A percentile compares a stretch with the other conserved stretches of the same genome.
These are phyloP conservation scores for Chelonoidis abingdonii DNA, from an alignment of 2,113 vertebrate species.

Conservation along the genomic window DNA sequence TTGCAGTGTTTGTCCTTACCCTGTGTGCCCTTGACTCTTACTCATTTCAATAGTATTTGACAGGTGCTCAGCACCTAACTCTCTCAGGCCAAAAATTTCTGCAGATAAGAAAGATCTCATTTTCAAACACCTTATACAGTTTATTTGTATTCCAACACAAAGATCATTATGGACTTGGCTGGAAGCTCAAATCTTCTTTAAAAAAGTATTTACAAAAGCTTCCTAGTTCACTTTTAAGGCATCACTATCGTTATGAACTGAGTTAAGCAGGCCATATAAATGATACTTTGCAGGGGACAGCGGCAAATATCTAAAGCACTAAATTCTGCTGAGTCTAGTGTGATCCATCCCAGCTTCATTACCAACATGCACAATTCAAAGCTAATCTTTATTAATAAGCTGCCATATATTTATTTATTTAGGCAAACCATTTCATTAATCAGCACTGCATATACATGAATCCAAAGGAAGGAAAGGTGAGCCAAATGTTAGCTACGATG, in stretches of 20 bases:
- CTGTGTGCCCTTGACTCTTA: rapidly evolving
- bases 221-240: neutral
- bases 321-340: neutral
- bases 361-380: neutral
- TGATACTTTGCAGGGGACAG: neutral
- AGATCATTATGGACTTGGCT: neutral
- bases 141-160: neutral
- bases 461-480: neutral
- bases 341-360: neutral
- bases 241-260: neutral
- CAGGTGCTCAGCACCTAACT: neutral
- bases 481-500: neutral
- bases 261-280: rapidly evolving
- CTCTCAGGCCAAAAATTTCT: neutral
- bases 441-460: neutral
- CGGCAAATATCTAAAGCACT: rapidly evolving
- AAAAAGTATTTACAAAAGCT: neutral
- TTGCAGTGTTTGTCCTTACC: neutral
- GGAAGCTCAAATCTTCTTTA: neutral
- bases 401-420: neutral
- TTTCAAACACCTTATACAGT: neutral
- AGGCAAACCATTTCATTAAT: neutral
- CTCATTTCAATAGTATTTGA: neutral
- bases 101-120: neutral
- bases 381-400: neutral